Base-by-base conservation (phyloP, 2,113 vertebrate genomes). In the Felis chaus region DNA sequence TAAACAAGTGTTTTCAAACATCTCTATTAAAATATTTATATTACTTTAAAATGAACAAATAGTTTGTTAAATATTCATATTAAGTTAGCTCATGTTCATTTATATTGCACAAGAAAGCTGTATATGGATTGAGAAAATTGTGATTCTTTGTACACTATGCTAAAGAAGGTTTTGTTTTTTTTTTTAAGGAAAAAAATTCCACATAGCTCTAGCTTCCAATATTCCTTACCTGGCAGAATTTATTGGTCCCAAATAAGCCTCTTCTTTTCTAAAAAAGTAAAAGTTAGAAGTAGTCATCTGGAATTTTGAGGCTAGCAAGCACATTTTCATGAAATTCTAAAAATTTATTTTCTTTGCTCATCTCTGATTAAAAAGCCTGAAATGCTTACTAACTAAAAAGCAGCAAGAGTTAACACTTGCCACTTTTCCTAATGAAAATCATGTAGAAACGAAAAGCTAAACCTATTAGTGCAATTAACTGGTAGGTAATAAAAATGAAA, bases 221-320 rank as follows among this genome's bases (percentile, higher is more conserved):
- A 66, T 85, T 95, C 63, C 97, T 98, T 98, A 97, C 96, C 96
- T 98, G 94, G 85, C 45, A 94, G 88, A 98, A 97, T 91, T 97
- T 98, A 98, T 89, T 95, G 97, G 94, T 98, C 91, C 89, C 97
- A 96, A 94, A 97, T 97, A 98, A 97, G 90, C 87, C 92, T 98
- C 96, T 98, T 98, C 95, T 95, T 97, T 96, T 98, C 96, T 98
- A 98, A 97, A 98, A 97, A 95, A 97, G 95, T 96, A 97, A 97
- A 98, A 97, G 74, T 98, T 95, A 97, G 53, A 98, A 97, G 88
- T 90, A 88, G 74, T 97, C 96, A 97, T 88, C 94, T 97, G 36
- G 78, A 95, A 93, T 96, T 93, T 95, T 89, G 84, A 88, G 73
- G 65, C 93, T 73, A 94, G 25, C 3, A 95, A 94, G 81, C 8